Evolutionary conservation across 2,797 vertebrate species (phyloP).

Genomic region (Chlorospingus semifuscus): DNA sequence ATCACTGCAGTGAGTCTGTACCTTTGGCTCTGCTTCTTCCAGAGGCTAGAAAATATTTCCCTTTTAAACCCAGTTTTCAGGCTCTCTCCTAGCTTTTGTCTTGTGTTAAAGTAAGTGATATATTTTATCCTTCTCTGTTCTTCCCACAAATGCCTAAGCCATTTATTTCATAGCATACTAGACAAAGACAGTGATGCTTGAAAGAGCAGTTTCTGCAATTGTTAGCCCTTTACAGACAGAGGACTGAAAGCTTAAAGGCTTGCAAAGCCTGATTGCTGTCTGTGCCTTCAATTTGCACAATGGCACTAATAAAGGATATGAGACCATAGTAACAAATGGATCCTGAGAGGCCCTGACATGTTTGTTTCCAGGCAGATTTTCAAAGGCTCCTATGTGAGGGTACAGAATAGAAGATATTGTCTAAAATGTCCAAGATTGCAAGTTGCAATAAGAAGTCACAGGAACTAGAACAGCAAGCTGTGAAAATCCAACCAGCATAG

Average conservation of each 20-base stretch:
- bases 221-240: neutral
- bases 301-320: neutral
- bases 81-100: neutral
- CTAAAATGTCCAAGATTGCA: neutral
- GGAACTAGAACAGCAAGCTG: neutral
- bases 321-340: neutral
- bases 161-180: neutral
- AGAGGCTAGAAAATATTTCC: neutral
- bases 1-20: neutral
- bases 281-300: neutral
- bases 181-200: neutral
- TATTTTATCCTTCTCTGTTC: neutral
- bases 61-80: neutral
- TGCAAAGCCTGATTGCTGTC: neutral
- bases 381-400: neutral
- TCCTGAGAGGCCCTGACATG: neutral
- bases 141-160: neutral
- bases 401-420: neutral
- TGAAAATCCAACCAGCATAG: neutral
- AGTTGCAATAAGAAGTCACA: neutral
- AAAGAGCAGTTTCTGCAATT: neutral
- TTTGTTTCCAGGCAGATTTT: conserved; percentile 1
- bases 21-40: neutral
- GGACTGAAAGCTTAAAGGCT: neutral
- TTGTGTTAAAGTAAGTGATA: neutral